A percentile compares a stretch with the other conserved stretches of the same genome.
phyloP scores from a whole-genome alignment of 2,113 vertebrate genomes.

The Corvus cornix region DNA sequence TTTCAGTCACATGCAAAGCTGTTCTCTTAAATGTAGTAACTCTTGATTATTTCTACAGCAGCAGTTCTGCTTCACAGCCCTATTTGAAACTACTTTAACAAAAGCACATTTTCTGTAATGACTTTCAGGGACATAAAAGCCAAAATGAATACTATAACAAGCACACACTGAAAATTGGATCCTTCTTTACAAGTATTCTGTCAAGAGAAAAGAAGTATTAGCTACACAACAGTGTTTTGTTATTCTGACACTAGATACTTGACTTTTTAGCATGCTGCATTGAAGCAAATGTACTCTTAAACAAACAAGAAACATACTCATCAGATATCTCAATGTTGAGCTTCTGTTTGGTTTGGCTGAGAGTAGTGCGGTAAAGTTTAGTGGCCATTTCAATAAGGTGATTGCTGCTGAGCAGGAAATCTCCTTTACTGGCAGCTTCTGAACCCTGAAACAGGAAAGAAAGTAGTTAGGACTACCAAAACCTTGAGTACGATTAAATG shows the following conservation, averaged over 20 bases:
- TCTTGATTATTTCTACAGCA: not conserved
- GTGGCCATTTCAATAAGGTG: constrained; percentile 97
- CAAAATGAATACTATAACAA: not conserved
- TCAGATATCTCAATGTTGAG: constrained; percentile 93
- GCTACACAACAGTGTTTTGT: not conserved
- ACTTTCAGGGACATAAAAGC: not conserved
- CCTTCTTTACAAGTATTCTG: not conserved
- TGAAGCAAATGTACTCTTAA: not conserved
- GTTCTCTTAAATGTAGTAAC: not conserved
- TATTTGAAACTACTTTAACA: not conserved
- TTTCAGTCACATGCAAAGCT: not conserved
- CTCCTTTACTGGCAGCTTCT: constrained; percentile 91
- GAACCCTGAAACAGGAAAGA: constrained; percentile 79
- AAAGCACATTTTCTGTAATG: not conserved
- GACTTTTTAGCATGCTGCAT: not conserved
- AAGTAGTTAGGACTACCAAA: not conserved
- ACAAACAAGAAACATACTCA: constrained; percentile 81
- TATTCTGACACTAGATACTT: not conserved
- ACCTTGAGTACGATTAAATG: not conserved
- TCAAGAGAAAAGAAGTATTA: not conserved
- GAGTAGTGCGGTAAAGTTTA: constrained; percentile 88
- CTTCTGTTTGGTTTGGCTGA: constrained; percentile 83
- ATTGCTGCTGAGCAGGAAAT: constrained; percentile 95
- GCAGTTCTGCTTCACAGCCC: not conserved
- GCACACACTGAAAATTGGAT: not conserved